Evolutionary conservation across 2,888 invertebrate genomes (phyloP), one percentile per base, ranked within the genome.

Genomic region (Pandemis corylana): DNA sequence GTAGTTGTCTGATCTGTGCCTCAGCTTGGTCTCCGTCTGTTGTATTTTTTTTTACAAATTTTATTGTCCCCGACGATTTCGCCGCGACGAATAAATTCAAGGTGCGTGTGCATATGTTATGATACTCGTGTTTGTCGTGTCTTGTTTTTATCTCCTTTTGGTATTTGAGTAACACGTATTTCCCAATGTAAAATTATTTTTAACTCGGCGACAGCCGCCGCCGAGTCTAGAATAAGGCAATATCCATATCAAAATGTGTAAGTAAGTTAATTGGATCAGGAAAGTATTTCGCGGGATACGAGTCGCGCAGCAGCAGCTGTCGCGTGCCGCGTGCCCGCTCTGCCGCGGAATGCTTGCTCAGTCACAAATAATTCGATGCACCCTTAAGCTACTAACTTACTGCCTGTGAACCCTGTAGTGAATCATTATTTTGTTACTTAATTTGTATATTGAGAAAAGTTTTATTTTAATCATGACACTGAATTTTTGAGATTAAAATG

Each of bases 131-230:
- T 12, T 65, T 46, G 56, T 56, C 56, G 15, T 64, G 71, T 49
- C 41, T 20, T 36, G 51, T 66, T 61, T 36, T 59, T 61, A 49
- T 49, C 49, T 72, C 42, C 46, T 66, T 15, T 67, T 66, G 66
- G 42, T 71, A 66, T 62, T 46, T 72, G 61, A 72, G 59, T 20
- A 61, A 65, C 44, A 44, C 42, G n/a, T 72, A 51, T 67, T 67
- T 62, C 62, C 67, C 41, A 59, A 67, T 13, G 66, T 41, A 61
- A 51, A 46, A 56, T 12, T 51, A 15, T 12, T 42, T 42, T 51
- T 12, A 28, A 64, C 51, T 44, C 7, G 61, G 51, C 61, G 13
- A 13, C 36, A 53, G 59, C 59, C 20, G 56, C 36, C 28, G 53
- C 28, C 20, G 20, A 70, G 9, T 28, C 9, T 46, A 46, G 66